Evolutionary conservation across 2,888 invertebrate genomes (phyloP).

Genomic region (Clusia tigrina): DNA sequence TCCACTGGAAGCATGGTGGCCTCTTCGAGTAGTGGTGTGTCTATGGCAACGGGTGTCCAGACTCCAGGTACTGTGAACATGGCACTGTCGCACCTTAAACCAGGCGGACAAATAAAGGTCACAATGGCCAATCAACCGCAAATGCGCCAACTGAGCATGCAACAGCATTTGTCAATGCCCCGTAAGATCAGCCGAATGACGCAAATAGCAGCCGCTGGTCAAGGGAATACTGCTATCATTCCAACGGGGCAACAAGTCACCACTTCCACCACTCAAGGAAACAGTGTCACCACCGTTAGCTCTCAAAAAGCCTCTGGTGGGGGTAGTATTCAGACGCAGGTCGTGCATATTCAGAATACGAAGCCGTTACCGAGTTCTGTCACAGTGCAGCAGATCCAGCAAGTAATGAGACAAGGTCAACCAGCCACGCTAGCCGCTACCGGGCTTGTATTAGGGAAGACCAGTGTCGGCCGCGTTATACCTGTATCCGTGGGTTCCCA

Average conservation of each 20-base stretch:
- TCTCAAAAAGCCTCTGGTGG: constrained; percentile 52
- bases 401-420: constrained; percentile 73
- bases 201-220: constrained; percentile 63
- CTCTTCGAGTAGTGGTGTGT: constrained; percentile 46
- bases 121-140: constrained; percentile 72
- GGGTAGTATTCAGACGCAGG: constrained; percentile 71
- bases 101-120: constrained; percentile 65
- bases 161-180: constrained; percentile 67
- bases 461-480: constrained; percentile 71
- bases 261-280: constrained; percentile 36
- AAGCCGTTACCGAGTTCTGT: constrained; percentile 68
- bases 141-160: constrained; percentile 72
- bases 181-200: constrained; percentile 72
- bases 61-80: constrained; percentile 58
- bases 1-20: constrained; percentile 35
- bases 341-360: constrained; percentile 75
- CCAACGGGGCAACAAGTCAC: constrained; percentile 45
- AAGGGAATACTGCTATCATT: constrained; percentile 46
- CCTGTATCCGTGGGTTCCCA: constrained; percentile 71
- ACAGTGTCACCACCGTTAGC: constrained; percentile 50
- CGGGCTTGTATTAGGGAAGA: constrained; percentile 70
- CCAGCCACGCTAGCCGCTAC: constrained; percentile 61
- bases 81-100: constrained; percentile 62
- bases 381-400: constrained; percentile 79
- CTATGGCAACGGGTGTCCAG: constrained; percentile 51